Conservation (phyloP, 2,113 vertebrate species). For the Myodes glareolus region DNA sequence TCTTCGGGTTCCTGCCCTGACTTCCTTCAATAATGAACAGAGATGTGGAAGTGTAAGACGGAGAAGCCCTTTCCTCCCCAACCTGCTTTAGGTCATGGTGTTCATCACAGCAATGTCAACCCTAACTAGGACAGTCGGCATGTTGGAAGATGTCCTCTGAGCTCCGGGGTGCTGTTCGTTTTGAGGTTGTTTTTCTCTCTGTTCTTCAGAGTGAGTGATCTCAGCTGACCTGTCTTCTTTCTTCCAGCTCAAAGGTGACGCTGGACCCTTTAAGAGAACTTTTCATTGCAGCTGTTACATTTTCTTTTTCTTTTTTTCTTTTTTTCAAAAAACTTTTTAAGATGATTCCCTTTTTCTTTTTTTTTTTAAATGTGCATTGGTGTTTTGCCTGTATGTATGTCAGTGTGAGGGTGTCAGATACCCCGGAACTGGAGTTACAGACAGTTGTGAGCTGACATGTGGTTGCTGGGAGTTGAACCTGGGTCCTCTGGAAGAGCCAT, state of each 20-base stretch:
- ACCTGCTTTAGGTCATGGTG: not conserved
- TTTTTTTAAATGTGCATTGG: not conserved
- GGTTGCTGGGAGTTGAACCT: not conserved
- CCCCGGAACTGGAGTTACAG: not conserved
- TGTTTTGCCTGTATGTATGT: not conserved
- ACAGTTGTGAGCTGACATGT: not conserved
- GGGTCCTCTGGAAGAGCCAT: not conserved
- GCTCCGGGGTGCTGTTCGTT: not conserved
- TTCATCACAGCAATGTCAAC: not conserved
- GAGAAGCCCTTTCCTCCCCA: not conserved
- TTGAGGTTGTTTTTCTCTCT: not conserved
- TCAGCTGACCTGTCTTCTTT: not conserved
- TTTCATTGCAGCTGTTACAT: not conserved
- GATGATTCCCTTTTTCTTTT: not conserved
- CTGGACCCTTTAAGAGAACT: not conserved
- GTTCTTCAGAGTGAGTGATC: not conserved
- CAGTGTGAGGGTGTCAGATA: not conserved
- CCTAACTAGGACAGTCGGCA: not conserved
- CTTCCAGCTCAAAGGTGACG: not conserved
- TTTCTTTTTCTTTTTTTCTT: not conserved
- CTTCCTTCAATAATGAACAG: not conserved
- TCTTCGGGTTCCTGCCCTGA: not conserved
- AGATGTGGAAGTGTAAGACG: not conserved
- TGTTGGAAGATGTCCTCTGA: too few species aligned
- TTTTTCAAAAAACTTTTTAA: not conserved